Conservation (phyloP, 2,888 invertebrate genomes). For the Mimas tiliae region DNA sequence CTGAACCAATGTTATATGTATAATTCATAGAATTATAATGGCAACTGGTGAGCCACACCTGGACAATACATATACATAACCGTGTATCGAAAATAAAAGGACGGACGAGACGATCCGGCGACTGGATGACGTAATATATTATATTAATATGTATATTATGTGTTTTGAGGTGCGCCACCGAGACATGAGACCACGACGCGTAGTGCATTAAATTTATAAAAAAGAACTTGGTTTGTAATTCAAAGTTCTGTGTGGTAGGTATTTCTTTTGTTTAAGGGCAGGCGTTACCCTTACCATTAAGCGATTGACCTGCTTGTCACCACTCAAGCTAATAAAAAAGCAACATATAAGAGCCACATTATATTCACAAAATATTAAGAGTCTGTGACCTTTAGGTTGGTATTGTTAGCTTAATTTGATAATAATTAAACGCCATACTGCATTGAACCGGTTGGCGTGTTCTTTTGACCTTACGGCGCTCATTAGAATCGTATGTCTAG, state of each 20-base stretch:
- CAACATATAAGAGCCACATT: too few species aligned
- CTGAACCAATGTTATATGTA: not conserved
- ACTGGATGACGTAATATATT: not conserved
- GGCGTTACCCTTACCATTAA: too few species aligned
- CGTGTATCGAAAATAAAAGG: not conserved
- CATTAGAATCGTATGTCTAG: not conserved
- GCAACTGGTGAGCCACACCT: conserved; percentile 14
- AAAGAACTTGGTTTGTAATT: too few species aligned
- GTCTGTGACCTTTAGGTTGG: not conserved
- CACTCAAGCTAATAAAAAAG: too few species aligned
- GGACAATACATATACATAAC: conserved; percentile 10
- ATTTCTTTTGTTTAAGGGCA: too few species aligned
- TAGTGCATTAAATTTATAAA: too few species aligned
- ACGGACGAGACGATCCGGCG: not conserved
- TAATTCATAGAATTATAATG: conserved; percentile 10
- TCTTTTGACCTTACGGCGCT: conserved; percentile 16
- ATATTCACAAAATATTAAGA: not conserved
- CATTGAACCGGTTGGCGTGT: conserved; percentile 22
- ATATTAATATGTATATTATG: not conserved
- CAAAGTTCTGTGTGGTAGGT: too few species aligned
- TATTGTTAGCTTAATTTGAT: not conserved
- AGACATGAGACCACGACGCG: too few species aligned
- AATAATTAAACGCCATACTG: not conserved
- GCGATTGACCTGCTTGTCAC: too few species aligned
- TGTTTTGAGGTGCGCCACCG: too few species aligned